Base-by-base conservation (phyloP, 2,888 invertebrate genomes). In the Chloroclysta siterata region DNA sequence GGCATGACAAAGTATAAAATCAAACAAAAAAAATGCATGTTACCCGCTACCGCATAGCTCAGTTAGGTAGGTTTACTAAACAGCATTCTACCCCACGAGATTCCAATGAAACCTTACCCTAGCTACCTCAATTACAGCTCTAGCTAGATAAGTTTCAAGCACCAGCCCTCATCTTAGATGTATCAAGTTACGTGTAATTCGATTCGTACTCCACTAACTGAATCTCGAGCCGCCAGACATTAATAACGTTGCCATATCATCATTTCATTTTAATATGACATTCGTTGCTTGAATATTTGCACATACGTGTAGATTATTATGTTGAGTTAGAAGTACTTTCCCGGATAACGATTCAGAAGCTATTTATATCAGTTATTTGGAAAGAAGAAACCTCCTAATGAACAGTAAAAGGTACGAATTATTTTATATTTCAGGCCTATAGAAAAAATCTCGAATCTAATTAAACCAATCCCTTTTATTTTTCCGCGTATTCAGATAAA, bases 131-230 rank as follows among this genome's bases (percentile, higher is more conserved):
- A 59, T 55, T 55, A 63, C 39, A 13, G 36, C 41, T 13, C 15
- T 51, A 29, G 59, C 33, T 33, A 29, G 36, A 10, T 58, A 54
- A 59, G 54, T 29, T 54, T 54, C 58, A 39, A 56, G 50, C 51
- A n/a, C 41, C 57, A 41, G 14, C 6, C 41, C 51, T 55, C 59
- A 63, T 65, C 47, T 61, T 42, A 59, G 46, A 54, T 52, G 39
- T 61, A 61, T 65, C 61, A 36, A 47, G 55, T 61, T 65, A 62
- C 65, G 36, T 14, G 61, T 54, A 65, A 65, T 51, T 58, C 36
- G 54, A 65, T 60, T 60, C 42, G 55, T 39, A 52, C 60, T 14
- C 29, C 47, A 47, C 55, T 56, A 60, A 60, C 55, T 53, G 28
- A 52, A 55, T 55, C 47, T 46, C 47, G 55, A 51, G 47, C 41